A percentile compares a stretch with the other conserved stretches of the same genome.
Conservation (phyloP, 2,113 vertebrate genomes). For the Centropristis striata region DNA sequence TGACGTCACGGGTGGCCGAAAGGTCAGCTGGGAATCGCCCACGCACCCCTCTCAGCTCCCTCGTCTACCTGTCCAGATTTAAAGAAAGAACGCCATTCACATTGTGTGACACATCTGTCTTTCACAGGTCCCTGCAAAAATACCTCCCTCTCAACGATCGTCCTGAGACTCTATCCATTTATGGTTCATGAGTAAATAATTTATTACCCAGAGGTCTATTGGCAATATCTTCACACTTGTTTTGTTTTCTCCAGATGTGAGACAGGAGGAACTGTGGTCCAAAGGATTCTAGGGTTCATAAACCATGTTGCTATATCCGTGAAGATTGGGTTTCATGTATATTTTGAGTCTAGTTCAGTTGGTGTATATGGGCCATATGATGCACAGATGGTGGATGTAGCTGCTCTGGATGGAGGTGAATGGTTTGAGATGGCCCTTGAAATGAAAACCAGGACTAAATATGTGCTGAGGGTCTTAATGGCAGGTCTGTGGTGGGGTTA, state of each 20-base stretch:
- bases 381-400: constrained; percentile 51
- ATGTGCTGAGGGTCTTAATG: neutral
- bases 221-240: constrained; percentile 41
- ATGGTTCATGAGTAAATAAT: constrained; percentile 58
- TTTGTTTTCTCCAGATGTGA: constrained; percentile 58
- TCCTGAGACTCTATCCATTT: constrained; percentile 15
- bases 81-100: constrained; percentile 74
- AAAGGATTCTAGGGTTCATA: constrained; percentile 21
- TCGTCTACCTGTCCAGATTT: constrained; percentile 11
- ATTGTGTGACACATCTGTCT: constrained; percentile 41
- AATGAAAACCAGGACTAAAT: constrained; percentile 19
- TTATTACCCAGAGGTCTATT: constrained; percentile 37
- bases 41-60: constrained; percentile 16
- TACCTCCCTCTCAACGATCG: neutral
- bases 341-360: constrained; percentile 30
- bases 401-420: neutral
- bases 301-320: constrained; percentile 11
- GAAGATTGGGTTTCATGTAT: constrained; percentile 41
- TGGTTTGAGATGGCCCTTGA: constrained; percentile 19
- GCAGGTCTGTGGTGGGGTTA: no score
- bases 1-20: constrained; percentile 42
- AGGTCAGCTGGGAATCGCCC: constrained; percentile 65
- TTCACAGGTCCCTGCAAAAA: constrained; percentile 12
- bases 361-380: constrained; percentile 42
- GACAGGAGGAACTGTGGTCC: constrained; percentile 23